Base-by-base conservation (phyloP, 2,797 vertebrate genomes). In the Sebastes hubbsi region DNA sequence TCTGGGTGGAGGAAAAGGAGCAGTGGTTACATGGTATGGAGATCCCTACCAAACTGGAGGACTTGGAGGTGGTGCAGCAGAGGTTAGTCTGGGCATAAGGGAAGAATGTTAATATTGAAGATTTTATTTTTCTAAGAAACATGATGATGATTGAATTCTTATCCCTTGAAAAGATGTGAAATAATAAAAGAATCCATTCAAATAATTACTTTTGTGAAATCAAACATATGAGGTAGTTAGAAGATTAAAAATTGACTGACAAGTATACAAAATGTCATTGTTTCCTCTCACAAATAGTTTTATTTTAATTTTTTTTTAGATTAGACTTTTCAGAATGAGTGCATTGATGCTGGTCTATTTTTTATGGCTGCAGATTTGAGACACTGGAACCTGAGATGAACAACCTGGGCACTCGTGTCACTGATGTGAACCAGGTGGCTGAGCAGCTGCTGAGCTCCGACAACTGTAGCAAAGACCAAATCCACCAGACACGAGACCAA, bases 321-420 rank as follows among this genome's bases (percentile, higher is more conserved):
- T 54, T 7, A 55, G 10, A 38, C 8, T 34, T 59, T 69, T 77
- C 3, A 66, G n/a, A 76, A 62, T 67, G 8, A 27, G 8, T 61
- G 8, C 78, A 76, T 52, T 83, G 30, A 85, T 67, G 6, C 3
- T 16, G 16, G 25, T 59, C 16, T 70, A 16, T 79, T 68, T 42
- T 82, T 56, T 70, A 20, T 83, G 52, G 7, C 20, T 84, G 36
- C 91, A 99, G 98, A 88, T 99, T 99, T 30, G 98, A 99, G 91
- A 99, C 97, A 3, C 92, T 99, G 87, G 98, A 99, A 87, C 97
- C 97, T 0, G 98, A 99, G 92, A 98, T 99, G 97, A 99, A 97
- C 49, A 97, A 95, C 34, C 73, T 98, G 11, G 96, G 95, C 0
- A 89, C 93, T 0, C 96, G 97, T 6, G 95, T 99, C 25, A 86